Percentiles rank a stretch among this genome's conserved stretches.
These are phyloP conservation scores for Diuraphis noxia DNA, from an alignment of 1,140 invertebrate genomes.

Conservation along the genomic window DNA sequence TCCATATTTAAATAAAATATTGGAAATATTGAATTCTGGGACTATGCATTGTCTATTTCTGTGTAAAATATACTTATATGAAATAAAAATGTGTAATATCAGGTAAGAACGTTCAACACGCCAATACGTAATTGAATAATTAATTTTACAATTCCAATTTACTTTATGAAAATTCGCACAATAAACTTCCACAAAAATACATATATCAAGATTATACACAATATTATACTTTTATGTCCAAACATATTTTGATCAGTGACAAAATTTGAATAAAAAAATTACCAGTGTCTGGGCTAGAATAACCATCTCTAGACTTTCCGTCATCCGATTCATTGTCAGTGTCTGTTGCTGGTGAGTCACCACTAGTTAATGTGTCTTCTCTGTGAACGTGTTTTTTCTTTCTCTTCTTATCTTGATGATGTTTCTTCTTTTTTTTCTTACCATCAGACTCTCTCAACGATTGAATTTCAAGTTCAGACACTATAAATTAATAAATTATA, in stretches of 20 bases:
- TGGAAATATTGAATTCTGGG: not conserved
- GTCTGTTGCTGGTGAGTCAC: constrained; percentile 18
- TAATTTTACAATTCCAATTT: not conserved
- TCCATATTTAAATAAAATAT: too few relatives aligned
- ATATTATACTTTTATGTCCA: too few relatives aligned
- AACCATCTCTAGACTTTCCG: constrained; percentile 43
- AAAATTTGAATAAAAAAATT: not conserved
- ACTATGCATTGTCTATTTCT: not conserved
- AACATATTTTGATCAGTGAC: not conserved
- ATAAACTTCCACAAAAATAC: not conserved
- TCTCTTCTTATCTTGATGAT: constrained; percentile 41
- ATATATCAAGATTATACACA: not conserved
- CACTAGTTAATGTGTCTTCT: not conserved
- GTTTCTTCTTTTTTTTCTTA: constrained; percentile 34
- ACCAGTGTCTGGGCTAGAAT: constrained; percentile 46
- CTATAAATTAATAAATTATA: constrained; percentile 12
- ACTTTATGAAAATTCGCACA: not conserved
- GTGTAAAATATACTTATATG: too few relatives aligned
- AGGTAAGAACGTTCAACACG: not conserved
- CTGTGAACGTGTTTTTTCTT: constrained; percentile 37
- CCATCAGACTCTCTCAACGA: constrained; percentile 23
- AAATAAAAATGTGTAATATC: not conserved
- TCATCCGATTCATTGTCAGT: constrained; percentile 42
- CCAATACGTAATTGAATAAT: too few relatives aligned
- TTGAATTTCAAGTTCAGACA: constrained; percentile 39